Base-by-base conservation (phyloP, 2,113 vertebrate species). In the Genyomyrus donnyi region DNA sequence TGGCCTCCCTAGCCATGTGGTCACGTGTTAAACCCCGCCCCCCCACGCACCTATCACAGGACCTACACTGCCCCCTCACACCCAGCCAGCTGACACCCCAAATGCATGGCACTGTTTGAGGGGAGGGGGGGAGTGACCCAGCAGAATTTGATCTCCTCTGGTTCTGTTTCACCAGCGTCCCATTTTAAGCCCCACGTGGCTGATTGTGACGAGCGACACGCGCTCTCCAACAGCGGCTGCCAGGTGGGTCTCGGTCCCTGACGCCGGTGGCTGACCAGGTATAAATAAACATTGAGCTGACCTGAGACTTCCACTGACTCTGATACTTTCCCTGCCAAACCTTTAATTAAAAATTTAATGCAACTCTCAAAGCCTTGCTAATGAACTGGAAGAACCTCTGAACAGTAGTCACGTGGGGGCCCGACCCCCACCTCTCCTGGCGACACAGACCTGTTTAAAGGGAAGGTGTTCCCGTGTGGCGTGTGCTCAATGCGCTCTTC, bases 321-420 rank as follows among this genome's bases (percentile, higher is more conserved):
- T 80, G 5, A 39, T 35, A 17, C 35, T 42, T 80, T 80, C 70
- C 17, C 35, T 42, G 31, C 74, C 74, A 80, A 80, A 1, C 31
- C 74, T 19, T 42, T 80, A 80, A 80, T 80, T 80, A 80, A 80
- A 80, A 80, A 80, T 80, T 80, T 19, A 80, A 70, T 70, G 62
- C n/a, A 13, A 80, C 5, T 80, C 31, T 80, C 5, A 39, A 80
- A 39, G 35, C 74, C 35, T 80, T 80, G 31, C 35, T 80, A 80
- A 80, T 42, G 35, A 80, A 42, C 74, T 80, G 31, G 31, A 80
- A 80, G 74, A 80, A 80, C 35, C 35, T 80, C 74, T 80, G 74
- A 80, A 80, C 35, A 42, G 35, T 39, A 80, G 31, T 39, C 70
- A 77, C 1, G 70, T 39, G 62, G n/a, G n/a, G n/a, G 10, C 0